These are phyloP conservation scores for Ancistrus triradiatus DNA, from an alignment of 2,113 vertebrate species.

Conservation along the genomic window DNA sequence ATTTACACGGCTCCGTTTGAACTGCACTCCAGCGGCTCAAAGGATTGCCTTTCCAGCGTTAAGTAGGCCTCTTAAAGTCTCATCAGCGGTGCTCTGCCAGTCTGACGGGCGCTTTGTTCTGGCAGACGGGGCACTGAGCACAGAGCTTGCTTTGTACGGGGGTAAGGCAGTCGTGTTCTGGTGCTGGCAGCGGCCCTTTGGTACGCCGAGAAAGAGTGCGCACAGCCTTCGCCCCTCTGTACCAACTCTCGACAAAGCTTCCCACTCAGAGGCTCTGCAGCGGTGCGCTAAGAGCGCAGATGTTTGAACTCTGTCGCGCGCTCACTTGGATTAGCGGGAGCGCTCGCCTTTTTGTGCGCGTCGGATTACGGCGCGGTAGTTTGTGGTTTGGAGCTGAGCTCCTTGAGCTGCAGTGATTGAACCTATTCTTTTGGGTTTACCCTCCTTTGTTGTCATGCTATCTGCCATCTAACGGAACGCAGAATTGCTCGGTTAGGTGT, in stretches of 20 bases:
- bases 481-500: too few relatives aligned
- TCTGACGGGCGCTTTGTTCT: constrained; percentile 26
- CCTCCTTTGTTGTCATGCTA: too few relatives aligned
- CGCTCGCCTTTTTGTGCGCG: too few relatives aligned
- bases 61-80: background rate
- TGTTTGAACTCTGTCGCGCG: too few relatives aligned
- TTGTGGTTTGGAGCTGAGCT: too few relatives aligned
- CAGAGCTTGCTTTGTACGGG: constrained; percentile 35
- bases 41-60: background rate
- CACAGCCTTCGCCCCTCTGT: background rate
- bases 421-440: too few relatives aligned
- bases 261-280: background rate
- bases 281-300: background rate
- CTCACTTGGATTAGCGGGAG: too few relatives aligned
- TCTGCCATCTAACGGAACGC: too few relatives aligned
- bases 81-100: constrained; percentile 16
- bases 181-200: background rate
- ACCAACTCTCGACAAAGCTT: background rate
- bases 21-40: constrained; percentile 1
- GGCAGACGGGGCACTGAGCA: constrained; percentile 1
- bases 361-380: too few relatives aligned
- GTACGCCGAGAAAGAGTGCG: background rate
- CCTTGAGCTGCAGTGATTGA: too few relatives aligned
- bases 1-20: background rate
- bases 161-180: background rate